Conservation (phyloP, 2,113 vertebrate species). For the Rattus rattus region DNA sequence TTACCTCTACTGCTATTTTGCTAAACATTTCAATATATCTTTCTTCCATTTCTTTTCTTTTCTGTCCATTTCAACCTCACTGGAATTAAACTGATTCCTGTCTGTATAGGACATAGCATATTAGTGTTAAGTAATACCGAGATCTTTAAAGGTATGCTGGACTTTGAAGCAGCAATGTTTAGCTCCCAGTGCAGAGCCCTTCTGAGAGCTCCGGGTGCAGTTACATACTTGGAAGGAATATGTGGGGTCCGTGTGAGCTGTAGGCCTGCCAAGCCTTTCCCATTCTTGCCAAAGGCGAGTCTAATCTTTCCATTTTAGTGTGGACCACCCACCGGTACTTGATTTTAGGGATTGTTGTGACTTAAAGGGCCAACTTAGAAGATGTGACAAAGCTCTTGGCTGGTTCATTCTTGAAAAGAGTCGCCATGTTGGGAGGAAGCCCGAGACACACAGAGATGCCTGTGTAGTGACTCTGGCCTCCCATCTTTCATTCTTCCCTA, state of each 20-base stretch:
- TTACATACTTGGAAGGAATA: not conserved
- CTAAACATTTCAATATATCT: not conserved
- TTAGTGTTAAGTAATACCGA: not conserved
- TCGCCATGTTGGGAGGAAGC: not conserved
- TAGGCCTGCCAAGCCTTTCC: not conserved
- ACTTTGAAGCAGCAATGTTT: constrained; percentile 4
- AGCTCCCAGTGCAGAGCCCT: not conserved
- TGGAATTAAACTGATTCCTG: not conserved
- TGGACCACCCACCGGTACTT: not conserved
- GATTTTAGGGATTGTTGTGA: not conserved
- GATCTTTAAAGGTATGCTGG: not conserved
- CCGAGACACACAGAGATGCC: not conserved
- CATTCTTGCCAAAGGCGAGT: not conserved
- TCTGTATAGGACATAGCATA: not conserved
- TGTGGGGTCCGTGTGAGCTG: not conserved
- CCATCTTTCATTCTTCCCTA: not conserved
- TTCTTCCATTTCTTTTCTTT: not conserved
- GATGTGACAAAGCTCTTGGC: not conserved
- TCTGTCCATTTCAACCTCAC: not conserved
- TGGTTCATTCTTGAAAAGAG: not conserved
- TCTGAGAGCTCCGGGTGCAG: not conserved
- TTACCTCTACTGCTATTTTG: not conserved
- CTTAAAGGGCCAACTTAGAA: not conserved
- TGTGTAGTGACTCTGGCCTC: not conserved
- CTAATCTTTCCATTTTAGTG: not conserved